A percentile compares a stretch with the other conserved stretches of the same genome.
phyloP scores from a whole-genome alignment of 2,797 vertebrate genomes.

The Epinephelus awoara region DNA sequence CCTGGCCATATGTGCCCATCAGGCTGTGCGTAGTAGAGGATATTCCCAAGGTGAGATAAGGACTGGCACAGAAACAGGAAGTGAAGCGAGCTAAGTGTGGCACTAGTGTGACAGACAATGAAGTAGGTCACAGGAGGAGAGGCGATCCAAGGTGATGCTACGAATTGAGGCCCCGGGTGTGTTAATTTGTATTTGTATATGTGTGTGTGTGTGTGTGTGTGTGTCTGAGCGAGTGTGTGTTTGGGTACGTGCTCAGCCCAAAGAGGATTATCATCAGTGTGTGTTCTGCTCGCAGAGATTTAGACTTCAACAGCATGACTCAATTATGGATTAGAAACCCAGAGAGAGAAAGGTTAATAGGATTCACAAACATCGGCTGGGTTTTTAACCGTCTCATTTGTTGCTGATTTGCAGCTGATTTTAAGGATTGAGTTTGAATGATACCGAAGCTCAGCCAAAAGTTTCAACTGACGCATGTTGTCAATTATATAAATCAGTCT shows the following conservation, averaged over 20 bases:
- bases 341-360: slow-evolving; percentile 76
- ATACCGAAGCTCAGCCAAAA: not conserved
- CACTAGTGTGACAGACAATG: slow-evolving; percentile 12
- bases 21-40: not conserved
- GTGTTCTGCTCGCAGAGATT: slow-evolving; percentile 75
- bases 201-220: slow-evolving; percentile 20
- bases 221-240: slow-evolving; percentile 21
- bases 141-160: slow-evolving; percentile 41
- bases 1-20: slow-evolving; percentile 12
- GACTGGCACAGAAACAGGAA: slow-evolving; percentile 25
- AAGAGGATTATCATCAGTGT: slow-evolving; percentile 83
- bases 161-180: slow-evolving; percentile 55
- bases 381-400: slow-evolving; percentile 44
- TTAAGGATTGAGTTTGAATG: slow-evolving; percentile 20
- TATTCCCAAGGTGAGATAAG: slow-evolving; percentile 46
- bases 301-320: slow-evolving; percentile 78
- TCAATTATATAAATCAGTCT: not conserved
- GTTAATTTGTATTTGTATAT: slow-evolving; percentile 37
- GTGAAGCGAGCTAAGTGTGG: slow-evolving; percentile 24
- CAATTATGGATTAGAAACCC: slow-evolving; percentile 82
- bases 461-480: not conserved
- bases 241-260: slow-evolving; percentile 35
- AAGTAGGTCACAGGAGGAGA: slow-evolving; percentile 50
- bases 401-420: slow-evolving; percentile 54
- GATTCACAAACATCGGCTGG: slow-evolving; percentile 66